phyloP scores from a whole-genome alignment of 2,113 vertebrate species.

The Panthera uncia region DNA sequence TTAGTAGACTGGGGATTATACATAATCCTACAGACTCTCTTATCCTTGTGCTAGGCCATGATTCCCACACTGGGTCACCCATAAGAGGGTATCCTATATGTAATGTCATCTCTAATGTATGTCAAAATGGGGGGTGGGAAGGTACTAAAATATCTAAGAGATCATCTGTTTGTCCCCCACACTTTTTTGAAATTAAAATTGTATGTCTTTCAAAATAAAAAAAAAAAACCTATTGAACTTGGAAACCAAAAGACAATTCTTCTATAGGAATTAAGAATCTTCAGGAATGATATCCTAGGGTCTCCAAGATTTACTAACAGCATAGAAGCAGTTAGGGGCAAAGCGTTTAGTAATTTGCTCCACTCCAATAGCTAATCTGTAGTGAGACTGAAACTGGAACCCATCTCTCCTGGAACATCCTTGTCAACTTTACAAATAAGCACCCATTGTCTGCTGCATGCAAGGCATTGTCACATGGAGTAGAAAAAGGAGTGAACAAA shows the following conservation, averaged over 20 bases:
- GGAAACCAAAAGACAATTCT: background rate
- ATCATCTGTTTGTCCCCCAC: background rate
- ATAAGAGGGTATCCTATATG: background rate
- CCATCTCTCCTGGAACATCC: background rate
- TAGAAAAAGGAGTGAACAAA: background rate
- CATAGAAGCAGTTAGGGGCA: background rate
- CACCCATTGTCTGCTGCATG: background rate
- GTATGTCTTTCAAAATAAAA: background rate
- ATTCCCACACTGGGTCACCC: background rate
- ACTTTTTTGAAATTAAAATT: conserved; percentile 24
- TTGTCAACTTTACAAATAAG: background rate
- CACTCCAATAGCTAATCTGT: background rate
- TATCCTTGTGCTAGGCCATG: background rate
- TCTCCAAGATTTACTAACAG: background rate
- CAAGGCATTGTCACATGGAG: background rate
- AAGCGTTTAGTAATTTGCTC: background rate
- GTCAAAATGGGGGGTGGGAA: background rate
- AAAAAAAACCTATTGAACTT: conserved; percentile 24
- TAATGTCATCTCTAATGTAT: background rate
- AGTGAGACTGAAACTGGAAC: background rate
- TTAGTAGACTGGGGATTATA: background rate
- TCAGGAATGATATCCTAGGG: background rate
- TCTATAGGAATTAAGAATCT: background rate
- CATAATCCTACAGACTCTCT: background rate
- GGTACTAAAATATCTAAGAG: background rate